Base-by-base conservation (phyloP, 2,888 invertebrate genomes). In the Amphipoea oculea region DNA sequence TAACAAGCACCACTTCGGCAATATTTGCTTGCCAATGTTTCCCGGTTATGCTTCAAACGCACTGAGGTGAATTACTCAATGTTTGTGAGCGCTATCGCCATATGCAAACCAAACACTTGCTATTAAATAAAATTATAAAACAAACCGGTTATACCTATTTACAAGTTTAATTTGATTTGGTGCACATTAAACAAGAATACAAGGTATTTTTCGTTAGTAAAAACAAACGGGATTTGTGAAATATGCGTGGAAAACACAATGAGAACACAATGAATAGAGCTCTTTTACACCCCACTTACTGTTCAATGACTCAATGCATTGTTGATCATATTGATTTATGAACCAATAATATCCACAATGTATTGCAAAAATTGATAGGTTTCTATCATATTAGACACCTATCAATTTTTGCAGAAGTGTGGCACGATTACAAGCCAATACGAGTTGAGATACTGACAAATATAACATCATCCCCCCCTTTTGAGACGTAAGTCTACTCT, bases 181-280 rank as follows among this genome's bases (percentile, higher is more conserved):
- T 67, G 66, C 48, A 73, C 73, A 79, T 82, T 75, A 57, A 72
- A 81, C 63, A 70, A 23, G 9, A 14, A 40, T 23, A 3, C 1
- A 17, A 40, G 40, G 51, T 70, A 17, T 70, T 40, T 40, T 14
- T 36, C 23, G 2, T 79, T 86, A 81, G 71, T 74, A 78, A 82
- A 86, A 87, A 83, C 79, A 86, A 87, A 73, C 51, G 73, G 67
- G 66, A 73, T 72, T 54, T 57, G 70, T 79, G 70, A 86, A 69
- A 79, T 66, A 48, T 4, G 14, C 67, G n/a, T n/a, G n/a, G n/a
- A n/a, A n/a, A n/a, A n/a, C n/a, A n/a, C n/a, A n/a, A n/a, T n/a
- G n/a, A n/a, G n/a, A n/a, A n/a, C n/a, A n/a, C n/a, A n/a, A n/a
- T n/a, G n/a, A n/a, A n/a, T n/a, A n/a, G n/a, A n/a, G n/a, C n/a